These are phyloP conservation scores for Meriones psammophilus DNA, from an alignment of 2,797 vertebrate species.

Conservation along the genomic window DNA sequence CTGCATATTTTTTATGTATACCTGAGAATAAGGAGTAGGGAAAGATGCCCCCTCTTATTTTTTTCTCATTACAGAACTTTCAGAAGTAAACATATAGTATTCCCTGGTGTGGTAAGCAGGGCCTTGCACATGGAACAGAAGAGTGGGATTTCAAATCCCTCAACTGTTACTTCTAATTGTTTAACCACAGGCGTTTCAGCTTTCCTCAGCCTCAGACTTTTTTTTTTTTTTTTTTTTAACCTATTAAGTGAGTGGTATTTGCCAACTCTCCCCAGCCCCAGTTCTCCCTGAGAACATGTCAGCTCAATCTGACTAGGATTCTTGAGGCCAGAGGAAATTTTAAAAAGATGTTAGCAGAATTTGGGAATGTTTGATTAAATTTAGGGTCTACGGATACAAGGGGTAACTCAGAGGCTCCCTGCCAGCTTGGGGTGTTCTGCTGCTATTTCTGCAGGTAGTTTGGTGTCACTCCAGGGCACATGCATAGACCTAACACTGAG, in stretches of 20 bases:
- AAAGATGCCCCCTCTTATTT: neutral
- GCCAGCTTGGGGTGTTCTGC: neutral
- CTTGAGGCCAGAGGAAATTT: slow-evolving; percentile 63
- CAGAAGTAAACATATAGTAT: neutral
- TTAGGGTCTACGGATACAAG: slow-evolving; percentile 39
- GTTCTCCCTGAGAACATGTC: slow-evolving; percentile 38
- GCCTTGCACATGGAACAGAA: neutral
- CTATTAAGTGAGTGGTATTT: slow-evolving; percentile 56
- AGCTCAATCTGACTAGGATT: slow-evolving; percentile 41
- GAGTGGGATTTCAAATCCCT: neutral
- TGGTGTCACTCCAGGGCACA: slow-evolving; percentile 60
- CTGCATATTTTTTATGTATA: neutral
- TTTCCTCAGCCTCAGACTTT: slow-evolving; percentile 12
- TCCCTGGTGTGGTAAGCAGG: neutral
- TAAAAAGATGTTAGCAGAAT: slow-evolving; percentile 51
- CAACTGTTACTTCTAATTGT: slow-evolving; percentile 44
- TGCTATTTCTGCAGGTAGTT: slow-evolving; percentile 72
- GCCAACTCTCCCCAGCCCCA: neutral
- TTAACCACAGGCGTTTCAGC: slow-evolving; percentile 24
- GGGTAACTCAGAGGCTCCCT: slow-evolving; percentile 59
- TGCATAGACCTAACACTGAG: neutral
- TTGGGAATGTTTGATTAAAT: slow-evolving; percentile 66
- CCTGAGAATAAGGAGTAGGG: neutral
- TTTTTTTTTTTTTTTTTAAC: neutral
- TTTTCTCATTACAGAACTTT: slow-evolving; percentile 8